Base-by-base conservation (phyloP, 2,888 invertebrate genomes). In the Chirona hameri region DNA sequence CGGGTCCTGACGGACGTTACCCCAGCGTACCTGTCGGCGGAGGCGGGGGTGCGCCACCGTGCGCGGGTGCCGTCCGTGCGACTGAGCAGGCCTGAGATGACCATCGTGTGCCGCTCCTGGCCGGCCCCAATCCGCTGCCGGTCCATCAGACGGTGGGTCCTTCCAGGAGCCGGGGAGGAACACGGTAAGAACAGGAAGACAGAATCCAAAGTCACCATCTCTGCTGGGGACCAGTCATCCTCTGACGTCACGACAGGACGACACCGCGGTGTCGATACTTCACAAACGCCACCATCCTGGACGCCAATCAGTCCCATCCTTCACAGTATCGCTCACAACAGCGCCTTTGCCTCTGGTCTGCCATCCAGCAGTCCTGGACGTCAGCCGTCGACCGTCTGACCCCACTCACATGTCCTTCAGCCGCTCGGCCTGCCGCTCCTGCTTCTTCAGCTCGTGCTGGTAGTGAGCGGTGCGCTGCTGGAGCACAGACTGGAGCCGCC, bases 371-470 rank as follows among this genome's bases (percentile, higher is more conserved):
- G 57, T 4, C 57, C 21, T 24, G 57, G 3, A 55, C 14, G 60
- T 1, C 24, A 24, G 21, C 60, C 1, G 24, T 7, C 60, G 2
- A 0, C 60, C 24, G 60, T 60, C 65, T 7, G 65, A 27, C 31
- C 4, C 1, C 31, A 31, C 72, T 72, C 72, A 72, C 76, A 76
- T 76, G 76, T 39, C 76, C 24, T 76, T 76, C 0, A 76, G 76
- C 24, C 76, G 76, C 76, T 76, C 76, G 24, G 39, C 39, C 76
- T 76, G 76, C 10, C 46, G 76, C 76, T 76, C 76, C 24, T 46
- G 76, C 9, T 76, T 76, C 24, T 27, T 39, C 39, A 76, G 76
- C 5, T 76, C 76, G 46, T 76, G 76, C 76, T 76, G 76, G 76
- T 46, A 76, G 39, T 76, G 76, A 10, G 39, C 12, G 39, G 76